These are phyloP conservation scores for Zosterops hypoxanthus DNA, from an alignment of 2,113 vertebrate genomes.

Conservation along the genomic window DNA sequence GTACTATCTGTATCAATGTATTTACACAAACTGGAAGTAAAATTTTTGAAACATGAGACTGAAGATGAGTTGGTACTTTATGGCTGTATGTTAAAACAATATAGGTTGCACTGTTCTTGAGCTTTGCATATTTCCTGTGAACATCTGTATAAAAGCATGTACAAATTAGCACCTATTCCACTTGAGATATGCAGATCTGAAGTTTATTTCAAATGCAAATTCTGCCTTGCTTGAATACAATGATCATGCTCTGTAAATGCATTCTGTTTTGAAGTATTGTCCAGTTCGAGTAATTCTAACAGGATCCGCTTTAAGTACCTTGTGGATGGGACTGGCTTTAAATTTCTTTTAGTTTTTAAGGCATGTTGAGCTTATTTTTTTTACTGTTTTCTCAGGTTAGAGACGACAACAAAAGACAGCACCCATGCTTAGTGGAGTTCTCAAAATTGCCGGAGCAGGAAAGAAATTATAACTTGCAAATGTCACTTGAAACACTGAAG, in stretches of 20 bases:
- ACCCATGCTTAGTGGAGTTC: conserved; percentile 95
- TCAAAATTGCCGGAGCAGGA: conserved; percentile 93
- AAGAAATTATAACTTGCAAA: conserved; percentile 95
- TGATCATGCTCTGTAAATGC: not conserved
- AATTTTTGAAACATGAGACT: not conserved
- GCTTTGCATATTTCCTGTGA: not conserved
- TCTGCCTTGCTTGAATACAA: not conserved
- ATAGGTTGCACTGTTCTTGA: not conserved
- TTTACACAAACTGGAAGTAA: not conserved
- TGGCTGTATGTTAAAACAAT: not conserved
- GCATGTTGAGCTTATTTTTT: not conserved
- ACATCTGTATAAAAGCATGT: not conserved
- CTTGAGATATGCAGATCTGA: not conserved
- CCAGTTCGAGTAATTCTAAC: not conserved
- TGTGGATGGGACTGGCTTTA: not conserved
- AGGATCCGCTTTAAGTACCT: not conserved
- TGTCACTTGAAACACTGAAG: conserved; percentile 97
- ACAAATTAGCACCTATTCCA: not conserved
- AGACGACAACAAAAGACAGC: conserved; percentile 96
- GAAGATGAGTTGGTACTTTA: not conserved
- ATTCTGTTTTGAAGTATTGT: not conserved
- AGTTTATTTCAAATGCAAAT: not conserved
- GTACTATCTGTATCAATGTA: not conserved
- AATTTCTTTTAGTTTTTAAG: not conserved
- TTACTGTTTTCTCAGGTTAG: conserved; percentile 79